Conservation (phyloP, 2,797 vertebrate genomes). For the Parauchenoglanis punctatus region DNA sequence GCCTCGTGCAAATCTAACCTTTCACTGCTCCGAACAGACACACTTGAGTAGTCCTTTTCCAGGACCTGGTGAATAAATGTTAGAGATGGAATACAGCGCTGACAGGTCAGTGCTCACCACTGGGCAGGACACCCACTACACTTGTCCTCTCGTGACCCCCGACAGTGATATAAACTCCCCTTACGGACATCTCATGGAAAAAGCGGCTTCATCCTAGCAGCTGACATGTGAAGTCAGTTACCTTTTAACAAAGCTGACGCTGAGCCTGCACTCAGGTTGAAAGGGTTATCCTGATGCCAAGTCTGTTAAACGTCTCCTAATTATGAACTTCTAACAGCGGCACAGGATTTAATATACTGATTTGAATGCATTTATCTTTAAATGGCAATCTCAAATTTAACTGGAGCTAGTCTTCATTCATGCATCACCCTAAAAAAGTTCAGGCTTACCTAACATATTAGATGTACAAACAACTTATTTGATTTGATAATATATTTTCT, state of each 20-base stretch:
- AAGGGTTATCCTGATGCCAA: neutral
- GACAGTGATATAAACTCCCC: slow-evolving; percentile 26
- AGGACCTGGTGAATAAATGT: slow-evolving; percentile 44
- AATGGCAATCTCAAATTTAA: neutral
- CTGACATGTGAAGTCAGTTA: slow-evolving; percentile 45
- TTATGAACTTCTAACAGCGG: neutral
- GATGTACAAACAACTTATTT: neutral
- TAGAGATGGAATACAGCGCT: slow-evolving; percentile 5
- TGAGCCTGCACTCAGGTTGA: neutral
- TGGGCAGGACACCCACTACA: neutral
- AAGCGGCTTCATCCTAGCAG: slow-evolving; percentile 39
- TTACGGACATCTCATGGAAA: slow-evolving; percentile 13
- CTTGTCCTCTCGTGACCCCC: slow-evolving; percentile 38
- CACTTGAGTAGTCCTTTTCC: slow-evolving; percentile 40
- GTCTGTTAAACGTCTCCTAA: neutral
- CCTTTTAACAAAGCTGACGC: slow-evolving; percentile 25
- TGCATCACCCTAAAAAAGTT: neutral
- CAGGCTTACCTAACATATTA: neutral
- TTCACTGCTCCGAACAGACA: slow-evolving; percentile 15
- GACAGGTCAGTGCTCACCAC: slow-evolving; percentile 26
- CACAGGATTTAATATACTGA: neutral
- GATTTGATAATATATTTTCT: neutral
- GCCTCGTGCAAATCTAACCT: slow-evolving; percentile 28
- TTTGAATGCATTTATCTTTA: neutral
- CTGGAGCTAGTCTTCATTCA: neutral